These are phyloP conservation scores for Drosophila neotestacea DNA, from an alignment of 2,888 invertebrate species.

Conservation along the genomic window DNA sequence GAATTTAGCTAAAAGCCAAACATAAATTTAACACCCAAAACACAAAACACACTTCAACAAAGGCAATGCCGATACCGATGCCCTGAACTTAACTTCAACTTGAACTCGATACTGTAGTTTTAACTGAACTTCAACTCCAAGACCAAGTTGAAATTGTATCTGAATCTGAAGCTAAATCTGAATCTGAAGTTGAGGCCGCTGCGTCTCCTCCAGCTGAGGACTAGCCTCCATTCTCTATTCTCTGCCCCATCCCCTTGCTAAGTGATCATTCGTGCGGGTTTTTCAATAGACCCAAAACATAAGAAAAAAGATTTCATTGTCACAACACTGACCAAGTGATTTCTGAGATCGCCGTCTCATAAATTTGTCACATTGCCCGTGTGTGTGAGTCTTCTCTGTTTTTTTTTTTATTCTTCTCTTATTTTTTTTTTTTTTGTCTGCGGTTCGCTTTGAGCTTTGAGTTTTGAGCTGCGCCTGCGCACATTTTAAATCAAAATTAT, in stretches of 20 bases:
- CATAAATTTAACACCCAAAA: conserved; percentile 83
- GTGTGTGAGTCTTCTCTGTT: conserved; percentile 34
- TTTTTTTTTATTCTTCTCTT: not conserved
- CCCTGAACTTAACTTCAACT: conserved; percentile 9
- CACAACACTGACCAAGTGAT: conserved; percentile 55
- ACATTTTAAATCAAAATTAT: conserved; percentile 74
- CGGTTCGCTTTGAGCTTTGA: conserved; percentile 56
- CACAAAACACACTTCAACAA: conserved; percentile 62
- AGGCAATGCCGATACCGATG: conserved; percentile 29
- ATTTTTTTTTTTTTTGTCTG: conserved; percentile 7
- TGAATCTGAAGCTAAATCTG: not conserved
- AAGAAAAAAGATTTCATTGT: conserved; percentile 58
- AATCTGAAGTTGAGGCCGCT: not conserved
- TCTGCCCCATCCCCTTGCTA: conserved; percentile 2
- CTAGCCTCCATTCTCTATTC: not conserved
- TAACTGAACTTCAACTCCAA: not conserved
- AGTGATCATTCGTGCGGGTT: conserved; percentile 53
- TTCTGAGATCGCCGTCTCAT: conserved; percentile 58
- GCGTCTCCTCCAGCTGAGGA: conserved; percentile 27
- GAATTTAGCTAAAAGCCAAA: conserved; percentile 83
- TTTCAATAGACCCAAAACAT: conserved; percentile 55
- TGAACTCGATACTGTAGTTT: not conserved
- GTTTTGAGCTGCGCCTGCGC: conserved; percentile 69
- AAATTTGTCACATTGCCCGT: conserved; percentile 73
- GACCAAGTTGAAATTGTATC: not conserved